A percentile compares a stretch with the other conserved stretches of the same genome.
Conservation (phyloP, 1,140 invertebrate species). For the Trichoplusia ni region DNA sequence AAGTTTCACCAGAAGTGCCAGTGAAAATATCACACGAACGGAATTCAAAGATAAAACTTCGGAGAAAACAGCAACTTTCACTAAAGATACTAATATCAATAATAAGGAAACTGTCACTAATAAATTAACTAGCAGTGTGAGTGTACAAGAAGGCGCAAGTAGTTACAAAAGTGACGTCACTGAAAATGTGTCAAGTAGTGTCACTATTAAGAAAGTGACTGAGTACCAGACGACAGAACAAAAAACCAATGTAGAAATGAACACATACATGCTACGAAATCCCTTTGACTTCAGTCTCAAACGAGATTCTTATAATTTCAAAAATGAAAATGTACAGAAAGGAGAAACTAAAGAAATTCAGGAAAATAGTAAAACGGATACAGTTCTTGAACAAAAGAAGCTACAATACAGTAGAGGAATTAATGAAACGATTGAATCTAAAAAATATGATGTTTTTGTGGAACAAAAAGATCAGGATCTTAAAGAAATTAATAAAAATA, state of each 20-base stretch:
- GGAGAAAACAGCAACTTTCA: background rate
- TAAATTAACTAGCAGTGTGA: background rate
- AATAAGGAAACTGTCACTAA: background rate
- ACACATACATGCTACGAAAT: background rate
- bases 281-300: background rate
- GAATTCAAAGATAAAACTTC: background rate
- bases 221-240: background rate
- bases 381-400: no score
- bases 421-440: background rate
- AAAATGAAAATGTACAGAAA: no score
- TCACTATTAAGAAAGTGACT: background rate
- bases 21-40: background rate
- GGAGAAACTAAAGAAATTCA: no score
- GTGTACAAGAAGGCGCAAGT: background rate
- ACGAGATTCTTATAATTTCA: background rate
- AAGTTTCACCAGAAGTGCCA: background rate
- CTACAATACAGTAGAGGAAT: slow-evolving; percentile 2
- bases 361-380: no score
- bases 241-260: background rate
- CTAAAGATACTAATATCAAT: background rate
- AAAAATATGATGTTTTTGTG: no score
- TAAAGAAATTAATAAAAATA: no score
- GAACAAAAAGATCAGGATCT: no score
- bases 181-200: background rate
- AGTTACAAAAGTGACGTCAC: background rate